Evolutionary conservation across 2,113 vertebrate genomes (phyloP).

Genomic region (Phyllopteryx taeniolatus): DNA sequence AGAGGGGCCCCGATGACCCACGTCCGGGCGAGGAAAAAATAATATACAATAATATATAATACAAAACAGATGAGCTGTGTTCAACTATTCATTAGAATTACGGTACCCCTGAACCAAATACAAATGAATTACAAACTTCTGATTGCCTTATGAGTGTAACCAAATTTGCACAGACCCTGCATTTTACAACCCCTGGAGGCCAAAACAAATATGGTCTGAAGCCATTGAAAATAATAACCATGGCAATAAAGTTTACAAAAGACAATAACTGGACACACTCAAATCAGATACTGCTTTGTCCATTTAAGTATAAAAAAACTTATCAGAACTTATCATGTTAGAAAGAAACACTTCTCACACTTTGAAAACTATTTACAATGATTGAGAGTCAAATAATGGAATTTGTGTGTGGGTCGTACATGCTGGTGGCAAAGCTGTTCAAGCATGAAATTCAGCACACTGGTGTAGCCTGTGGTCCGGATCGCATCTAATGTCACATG

Average conservation of each 20-base stretch:
- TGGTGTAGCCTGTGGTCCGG: constrained; percentile 7
- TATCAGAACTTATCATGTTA: too few relatives aligned
- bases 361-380: too few relatives aligned
- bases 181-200: constrained; percentile 33
- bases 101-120: not conserved
- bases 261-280: constrained; percentile 1
- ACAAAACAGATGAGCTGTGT: too few relatives aligned
- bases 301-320: not conserved
- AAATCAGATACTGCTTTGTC: too few relatives aligned
- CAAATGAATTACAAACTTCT: constrained; percentile 21
- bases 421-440: constrained; percentile 6
- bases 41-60: too few relatives aligned
- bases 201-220: constrained; percentile 41
- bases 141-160: constrained; percentile 33
- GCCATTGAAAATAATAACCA: constrained; percentile 30
- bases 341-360: too few relatives aligned
- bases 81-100: too few relatives aligned
- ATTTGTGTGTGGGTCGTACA: not conserved
- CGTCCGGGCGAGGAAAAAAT: too few relatives aligned
- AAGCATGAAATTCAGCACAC: constrained; percentile 50
- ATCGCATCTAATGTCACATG: constrained; percentile 41
- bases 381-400: not conserved
- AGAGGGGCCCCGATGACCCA: too few relatives aligned
- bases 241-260: constrained; percentile 48
- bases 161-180: constrained; percentile 26